These are phyloP conservation scores for Semicossyphus pulcher DNA, from an alignment of 2,113 vertebrate species.

Conservation along the genomic window DNA sequence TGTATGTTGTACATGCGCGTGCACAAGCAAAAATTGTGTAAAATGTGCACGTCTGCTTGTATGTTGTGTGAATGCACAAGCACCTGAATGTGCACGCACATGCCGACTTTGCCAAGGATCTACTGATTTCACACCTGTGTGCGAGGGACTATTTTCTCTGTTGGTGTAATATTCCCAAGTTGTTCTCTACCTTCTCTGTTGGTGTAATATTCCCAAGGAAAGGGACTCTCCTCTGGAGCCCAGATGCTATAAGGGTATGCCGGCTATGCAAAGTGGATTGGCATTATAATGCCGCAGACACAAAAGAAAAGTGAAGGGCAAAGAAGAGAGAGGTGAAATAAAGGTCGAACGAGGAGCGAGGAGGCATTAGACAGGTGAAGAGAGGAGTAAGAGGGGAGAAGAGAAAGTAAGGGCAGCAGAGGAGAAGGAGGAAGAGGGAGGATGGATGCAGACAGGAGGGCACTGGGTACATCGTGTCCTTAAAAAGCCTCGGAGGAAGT, in stretches of 20 bases:
- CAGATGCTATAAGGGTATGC: slow-evolving; percentile 53
- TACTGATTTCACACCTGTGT: slow-evolving; percentile 48
- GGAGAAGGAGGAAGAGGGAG: slow-evolving; percentile 6
- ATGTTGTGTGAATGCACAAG: slow-evolving; percentile 1
- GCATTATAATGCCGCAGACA: slow-evolving; percentile 45
- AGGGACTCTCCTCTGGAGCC: slow-evolving; percentile 54
- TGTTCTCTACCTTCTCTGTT: slow-evolving; percentile 52
- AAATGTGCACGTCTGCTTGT: not conserved
- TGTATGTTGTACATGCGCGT: slow-evolving; percentile 5
- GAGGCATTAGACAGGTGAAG: slow-evolving; percentile 44
- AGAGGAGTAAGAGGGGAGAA: slow-evolving; percentile 4
- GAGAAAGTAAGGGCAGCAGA: slow-evolving; percentile 27
- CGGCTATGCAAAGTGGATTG: slow-evolving; percentile 41
- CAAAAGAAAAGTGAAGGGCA: slow-evolving; percentile 24
- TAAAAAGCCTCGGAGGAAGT: slow-evolving; percentile 70
- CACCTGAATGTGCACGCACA: not conserved
- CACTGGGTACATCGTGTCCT: slow-evolving; percentile 72
- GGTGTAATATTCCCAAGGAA: slow-evolving; percentile 66
- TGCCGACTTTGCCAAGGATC: not conserved
- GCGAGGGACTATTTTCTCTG: slow-evolving; percentile 55
- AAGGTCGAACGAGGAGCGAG: slow-evolving; percentile 30
- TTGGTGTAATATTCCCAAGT: slow-evolving; percentile 63
- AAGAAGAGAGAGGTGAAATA: not conserved
- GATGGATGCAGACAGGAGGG: slow-evolving; percentile 39
- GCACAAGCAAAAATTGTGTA: not conserved